Base-by-base conservation (phyloP, 1,140 invertebrate species). In the Aporrectodea caliginosa region DNA sequence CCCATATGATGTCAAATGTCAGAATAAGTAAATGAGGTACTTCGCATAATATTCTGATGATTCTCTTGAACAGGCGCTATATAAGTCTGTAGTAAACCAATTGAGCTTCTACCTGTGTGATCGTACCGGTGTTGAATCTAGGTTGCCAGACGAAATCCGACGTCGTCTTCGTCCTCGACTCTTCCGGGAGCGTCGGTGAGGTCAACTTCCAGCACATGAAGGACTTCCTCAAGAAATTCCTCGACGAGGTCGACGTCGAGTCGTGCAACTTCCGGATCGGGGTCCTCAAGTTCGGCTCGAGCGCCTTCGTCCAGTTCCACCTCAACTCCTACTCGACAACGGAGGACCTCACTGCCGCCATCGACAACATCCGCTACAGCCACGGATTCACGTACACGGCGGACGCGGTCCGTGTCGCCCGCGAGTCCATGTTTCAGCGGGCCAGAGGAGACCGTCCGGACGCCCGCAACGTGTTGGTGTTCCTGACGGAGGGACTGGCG, bases 111-210 rank as follows among this genome's bases (percentile, higher is more conserved):
- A 72, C 27, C 14, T 72, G 31, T 58, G 31, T 14, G 6, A 72
- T 27, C 2, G 27, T 72, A 14, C 70, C 2, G 6, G n/a, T 12
- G 27, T 72, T 29, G n/a, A 72, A 22, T 35, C 6, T 74, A 86
- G 85, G 82, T n/a, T 85, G 85, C 72, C 73, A 83, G 16, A 32
- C n/a, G 6, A 69, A 29, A 35, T 14, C 71, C 29, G 78, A 79
- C 71, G 35, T 79, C 16, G 71, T 79, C 16, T 79, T 79, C 69
- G 29, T 69, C 22, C 32, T 79, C 30, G 78, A 79, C 16, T 34
- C 71, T 58, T 79, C 78, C 1, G 71, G 69, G 2, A 73, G 35
- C 33, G 78, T 79, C 2, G 78, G 78, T 2, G 70, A 79, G 71
- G 78, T 16, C 22, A 79, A 79, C 71, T 73, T 79, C 16, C 31